Evolutionary conservation across 2,113 vertebrate species (phyloP), one percentile per base, ranked within the genome.

Genomic region (Suricata suricatta): DNA sequence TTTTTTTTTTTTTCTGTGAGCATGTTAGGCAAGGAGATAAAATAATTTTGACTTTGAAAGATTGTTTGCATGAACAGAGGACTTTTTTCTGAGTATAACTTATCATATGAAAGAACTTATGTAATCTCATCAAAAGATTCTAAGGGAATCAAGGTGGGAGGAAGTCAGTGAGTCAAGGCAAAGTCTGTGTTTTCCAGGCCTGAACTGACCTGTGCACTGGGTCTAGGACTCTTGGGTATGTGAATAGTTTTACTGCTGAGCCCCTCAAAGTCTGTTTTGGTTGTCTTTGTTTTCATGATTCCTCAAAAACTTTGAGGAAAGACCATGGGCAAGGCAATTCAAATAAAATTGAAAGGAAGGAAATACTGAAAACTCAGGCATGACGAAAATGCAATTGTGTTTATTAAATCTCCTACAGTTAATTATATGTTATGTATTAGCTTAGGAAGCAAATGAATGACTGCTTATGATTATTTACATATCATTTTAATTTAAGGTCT

Each of bases 401-500:
- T 86, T 86, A 95, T 89, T 88, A 96, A 93, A 94, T 88, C 88
- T 89, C 60, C n/a, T 47, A 86, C 21, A 74, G 33, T 52, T 91
- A 89, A 95, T 91, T 85, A 81, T 5, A 94, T 68, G 64, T 38
- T 88, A 72, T 84, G 44, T 4, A 81, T 86, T 88, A 86, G 3
- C 33, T 81, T 38, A 52, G 38, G 57, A 88, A 88, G 60, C 35
- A 95, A 93, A 93, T 95, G 68, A 97, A 84, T 96, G 41, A 15
- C n/a, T 12, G 29, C 17, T 69, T 80, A 17, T 35, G 90, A 93
- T 88, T 93, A 87, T 66, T 54, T 90, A 64, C 19, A 77, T 47
- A 63, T 90, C 57, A 93, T 63, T 89, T 93, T 68, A 88, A 60
- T 50, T 91, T 57, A 95, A 88, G 29, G n/a, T 94, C 76, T 96